Percentiles rank a stretch among this genome's conserved stretches.
phyloP scores from a whole-genome alignment of 92 coral and sea anemone species.

The Pocillopora meandrina region DNA sequence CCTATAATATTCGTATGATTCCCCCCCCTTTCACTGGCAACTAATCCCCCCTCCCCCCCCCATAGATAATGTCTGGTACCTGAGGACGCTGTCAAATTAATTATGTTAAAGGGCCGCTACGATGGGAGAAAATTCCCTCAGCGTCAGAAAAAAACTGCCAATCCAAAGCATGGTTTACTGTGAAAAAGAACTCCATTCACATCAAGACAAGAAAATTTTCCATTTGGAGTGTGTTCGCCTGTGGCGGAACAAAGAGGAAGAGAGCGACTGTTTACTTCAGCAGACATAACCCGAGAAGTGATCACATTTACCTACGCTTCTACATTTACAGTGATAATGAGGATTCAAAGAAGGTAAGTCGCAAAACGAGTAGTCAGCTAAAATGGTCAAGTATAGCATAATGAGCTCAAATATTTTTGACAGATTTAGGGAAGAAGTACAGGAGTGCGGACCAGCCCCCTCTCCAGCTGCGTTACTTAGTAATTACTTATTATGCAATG shows the following conservation, averaged over 20 bases:
- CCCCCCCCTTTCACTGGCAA: too few species aligned
- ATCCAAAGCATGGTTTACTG: constrained; percentile 29
- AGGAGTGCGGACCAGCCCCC: too few species aligned
- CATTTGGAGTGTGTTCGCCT: constrained; percentile 29
- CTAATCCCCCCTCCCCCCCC: too few species aligned
- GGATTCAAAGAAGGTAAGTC: constrained; percentile 17
- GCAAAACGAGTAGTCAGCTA: too few species aligned
- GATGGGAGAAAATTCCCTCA: constrained; percentile 26
- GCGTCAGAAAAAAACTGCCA: constrained; percentile 18
- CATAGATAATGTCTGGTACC: neutral
- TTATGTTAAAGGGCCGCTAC: too few species aligned
- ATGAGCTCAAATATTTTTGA: neutral
- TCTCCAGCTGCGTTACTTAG: too few species aligned
- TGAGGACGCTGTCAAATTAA: too few species aligned
- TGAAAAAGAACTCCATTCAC: constrained; percentile 6
- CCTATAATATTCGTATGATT: neutral
- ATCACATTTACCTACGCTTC: neutral
- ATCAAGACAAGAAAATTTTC: constrained; percentile 31
- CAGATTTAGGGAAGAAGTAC: too few species aligned
- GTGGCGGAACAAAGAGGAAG: constrained; percentile 41
- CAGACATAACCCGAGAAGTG: constrained; percentile 1
- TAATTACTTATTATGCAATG: too few species aligned
- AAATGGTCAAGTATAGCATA: too few species aligned
- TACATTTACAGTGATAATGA: constrained; percentile 24
- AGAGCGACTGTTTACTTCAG: constrained; percentile 31